These are phyloP conservation scores for Rana temporaria DNA, from an alignment of 2,113 vertebrate species.

Conservation along the genomic window DNA sequence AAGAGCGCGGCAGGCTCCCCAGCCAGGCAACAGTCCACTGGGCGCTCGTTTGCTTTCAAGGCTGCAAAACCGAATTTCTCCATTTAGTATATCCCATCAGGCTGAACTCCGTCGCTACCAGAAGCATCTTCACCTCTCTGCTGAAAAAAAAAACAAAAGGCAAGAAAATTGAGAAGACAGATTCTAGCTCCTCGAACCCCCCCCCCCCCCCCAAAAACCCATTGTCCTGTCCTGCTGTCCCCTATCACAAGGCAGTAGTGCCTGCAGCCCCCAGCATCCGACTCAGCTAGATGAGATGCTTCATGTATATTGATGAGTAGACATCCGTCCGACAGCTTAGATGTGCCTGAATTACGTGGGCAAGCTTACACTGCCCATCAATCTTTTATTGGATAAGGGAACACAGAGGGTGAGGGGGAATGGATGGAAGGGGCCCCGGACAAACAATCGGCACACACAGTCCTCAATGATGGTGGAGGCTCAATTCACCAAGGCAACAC, in stretches of 20 bases:
- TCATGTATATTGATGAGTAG: conserved; percentile 73
- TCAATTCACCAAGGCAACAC: too few species aligned
- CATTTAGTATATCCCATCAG: conserved; percentile 91
- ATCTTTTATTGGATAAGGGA: conserved; percentile 56
- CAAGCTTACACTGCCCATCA: conserved; percentile 58
- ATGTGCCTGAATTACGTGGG: conserved; percentile 52
- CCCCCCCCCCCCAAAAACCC: too few species aligned
- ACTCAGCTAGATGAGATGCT: conserved; percentile 67
- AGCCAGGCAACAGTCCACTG: conserved; percentile 67
- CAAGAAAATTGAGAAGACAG: background rate
- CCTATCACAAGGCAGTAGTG: conserved; percentile 37
- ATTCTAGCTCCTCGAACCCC: rapidly evolving
- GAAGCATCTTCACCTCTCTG: conserved; percentile 93
- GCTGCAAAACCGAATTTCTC: conserved; percentile 89
- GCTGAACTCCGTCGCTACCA: conserved; percentile 73
- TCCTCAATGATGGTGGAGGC: too few species aligned
- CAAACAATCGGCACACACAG: background rate
- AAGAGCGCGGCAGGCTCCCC: conserved; percentile 65
- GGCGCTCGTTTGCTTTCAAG: conserved; percentile 76
- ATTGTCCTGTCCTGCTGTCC: background rate
- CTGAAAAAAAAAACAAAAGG: conserved; percentile 62
- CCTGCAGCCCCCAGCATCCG: conserved; percentile 59
- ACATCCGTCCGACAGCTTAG: conserved; percentile 59
- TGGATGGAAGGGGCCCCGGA: conserved; percentile 5
- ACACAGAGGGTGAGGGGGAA: background rate